phyloP scores from a whole-genome alignment of 2,797 vertebrate species.

The Alcedo quadribrachys region DNA sequence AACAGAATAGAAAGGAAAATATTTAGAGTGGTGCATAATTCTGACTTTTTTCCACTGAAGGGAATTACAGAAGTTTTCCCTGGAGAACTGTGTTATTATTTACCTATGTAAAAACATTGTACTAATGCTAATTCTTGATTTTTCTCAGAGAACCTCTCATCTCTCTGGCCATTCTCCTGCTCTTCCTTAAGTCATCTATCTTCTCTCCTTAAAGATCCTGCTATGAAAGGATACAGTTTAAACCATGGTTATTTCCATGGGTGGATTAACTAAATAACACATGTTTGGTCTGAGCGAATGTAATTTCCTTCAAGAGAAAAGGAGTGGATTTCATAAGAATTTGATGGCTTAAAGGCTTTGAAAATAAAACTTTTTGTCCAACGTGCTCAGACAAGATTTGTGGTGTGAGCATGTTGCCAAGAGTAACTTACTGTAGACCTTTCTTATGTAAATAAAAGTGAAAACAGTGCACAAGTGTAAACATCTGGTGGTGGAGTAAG shows the following conservation, averaged over 20 bases:
- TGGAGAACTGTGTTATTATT: neutral
- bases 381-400: slow-evolving; percentile 51
- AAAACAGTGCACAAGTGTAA: slow-evolving; percentile 14
- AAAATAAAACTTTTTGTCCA: slow-evolving; percentile 33
- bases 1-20: neutral
- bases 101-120: neutral
- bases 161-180: neutral
- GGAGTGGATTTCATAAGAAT: slow-evolving; percentile 44
- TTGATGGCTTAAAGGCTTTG: slow-evolving; percentile 33
- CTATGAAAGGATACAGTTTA: neutral
- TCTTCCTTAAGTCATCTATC: neutral
- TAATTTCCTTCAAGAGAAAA: slow-evolving; percentile 30
- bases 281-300: neutral
- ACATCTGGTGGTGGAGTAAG: neutral
- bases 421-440: slow-evolving; percentile 2
- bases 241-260: neutral
- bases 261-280: neutral
- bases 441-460: slow-evolving; percentile 63
- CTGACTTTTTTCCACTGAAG: neutral
- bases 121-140: neutral
- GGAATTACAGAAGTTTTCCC: neutral
- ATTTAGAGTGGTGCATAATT: neutral
- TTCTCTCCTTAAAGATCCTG: neutral
- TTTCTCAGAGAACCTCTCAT: neutral
- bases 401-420: neutral